Evolutionary conservation across 2,113 vertebrate genomes (phyloP), one percentile per base, ranked within the genome.

Genomic region (Hepsetus odoe): DNA sequence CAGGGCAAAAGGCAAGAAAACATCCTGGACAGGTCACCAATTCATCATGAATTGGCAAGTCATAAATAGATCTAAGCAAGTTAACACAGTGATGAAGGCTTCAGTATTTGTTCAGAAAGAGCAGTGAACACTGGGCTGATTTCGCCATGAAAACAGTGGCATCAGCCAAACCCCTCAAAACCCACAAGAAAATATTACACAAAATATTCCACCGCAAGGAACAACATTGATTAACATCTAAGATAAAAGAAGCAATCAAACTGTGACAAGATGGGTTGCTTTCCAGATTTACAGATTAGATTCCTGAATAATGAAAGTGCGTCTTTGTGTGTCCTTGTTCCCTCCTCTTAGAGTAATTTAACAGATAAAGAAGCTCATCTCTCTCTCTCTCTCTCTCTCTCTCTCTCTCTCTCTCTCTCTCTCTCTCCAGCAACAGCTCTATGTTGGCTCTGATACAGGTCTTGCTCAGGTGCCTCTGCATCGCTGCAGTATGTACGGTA

Each of bases 401-500:
- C 0, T 30, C 22, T 18, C 12, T 55, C 16, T 30, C 44, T 22
- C 64, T 30, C 18, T 64, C 18, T 58, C 40, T 80, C 28, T 64
- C 74, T 44, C 64, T 66, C 80, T 11, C 33, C 88, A 99, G 98
- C 96, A 99, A 93, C 97, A 99, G 90, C 93, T 99, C 71, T 99
- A 99, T 0, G 83, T 95, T 0, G 92, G 94, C 70, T 98, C 97
- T 0, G 85, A 91, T 74, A 92, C 90, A 0, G 95, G 93, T 0
- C 86, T 99, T 53, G 94, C 93, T 32, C 98, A 99, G 93, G 92
- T 99, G 77, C 91, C 96, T 4, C 88, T 99, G 77, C 95, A 98
- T 82, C 97, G 96, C 89, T 99, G 98, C 20, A 72, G 94, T 0
- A 93, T 95, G 87, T 98, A 97, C 0, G 98, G 98, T 65, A 98